Evolutionary conservation across 2,113 vertebrate genomes (phyloP), one percentile per base, ranked within the genome.

Genomic region (Tychaedon coryphoeus): DNA sequence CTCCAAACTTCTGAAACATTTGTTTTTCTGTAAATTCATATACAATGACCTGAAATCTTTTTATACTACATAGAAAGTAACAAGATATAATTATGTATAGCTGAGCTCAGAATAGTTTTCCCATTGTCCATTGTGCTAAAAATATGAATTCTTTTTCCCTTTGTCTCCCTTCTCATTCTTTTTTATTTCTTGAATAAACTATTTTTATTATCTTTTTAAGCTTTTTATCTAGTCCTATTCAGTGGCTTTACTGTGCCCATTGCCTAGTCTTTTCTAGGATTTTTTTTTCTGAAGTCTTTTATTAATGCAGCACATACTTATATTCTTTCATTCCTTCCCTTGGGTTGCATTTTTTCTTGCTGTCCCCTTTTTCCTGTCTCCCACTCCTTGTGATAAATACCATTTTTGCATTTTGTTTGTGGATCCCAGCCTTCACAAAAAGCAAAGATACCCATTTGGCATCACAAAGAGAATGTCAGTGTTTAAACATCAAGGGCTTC

Each of bases 351-450:
- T 96, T 90, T 73, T 66, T 28, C 57, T 87, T 57, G 12, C 66
- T 87, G 40, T 92, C 86, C 19, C 31, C 56, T 77, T 84, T 71
- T 76, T 29, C 85, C 84, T 1, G 0, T 80, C 81, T 93, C 76
- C 20, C 31, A 28, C 29, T 95, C 45, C 64, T 62, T 93, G 77
- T 89, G 87, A 94, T 91, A 94, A 95, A 92, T 91, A 71, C 70
- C 43, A 31, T 69, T 89, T 96, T 92, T 93, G 82, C 90, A 91
- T 92, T 95, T 77, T 96, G 91, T 94, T 96, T 96, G 76, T 95
- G 79, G 24, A 45, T 78, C 47, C 72, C 75, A 65, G 64, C 10
- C 48, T 79, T 73, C 66, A 73, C 47, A 86, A 83, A 94, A 94
- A 88, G 88, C 69, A 48, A 66, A 94, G 94, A 76, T 64, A 61